Conservation (phyloP, 2,113 vertebrate genomes). For the Ciconia stormi region DNA sequence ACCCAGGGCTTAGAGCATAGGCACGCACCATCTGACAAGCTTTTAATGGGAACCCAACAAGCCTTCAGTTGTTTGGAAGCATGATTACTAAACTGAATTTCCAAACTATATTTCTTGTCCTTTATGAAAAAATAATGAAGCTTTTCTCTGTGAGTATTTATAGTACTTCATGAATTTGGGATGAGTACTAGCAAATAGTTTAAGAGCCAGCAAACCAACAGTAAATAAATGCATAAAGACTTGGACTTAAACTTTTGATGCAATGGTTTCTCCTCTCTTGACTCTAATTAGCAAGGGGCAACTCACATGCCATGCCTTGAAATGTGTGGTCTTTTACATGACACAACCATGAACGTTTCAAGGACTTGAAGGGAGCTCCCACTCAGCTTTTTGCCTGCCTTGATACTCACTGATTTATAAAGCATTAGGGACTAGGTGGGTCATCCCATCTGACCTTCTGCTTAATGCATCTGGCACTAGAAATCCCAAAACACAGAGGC, state of each 20-base stretch:
- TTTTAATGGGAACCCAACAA: background rate
- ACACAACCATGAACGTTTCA: background rate
- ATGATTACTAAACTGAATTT: background rate
- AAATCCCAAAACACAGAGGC: background rate
- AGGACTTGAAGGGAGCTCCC: background rate
- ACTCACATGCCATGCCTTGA: background rate
- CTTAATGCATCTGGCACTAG: background rate
- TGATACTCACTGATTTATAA: background rate
- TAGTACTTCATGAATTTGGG: conserved; percentile 60
- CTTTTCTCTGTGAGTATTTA: conserved; percentile 34
- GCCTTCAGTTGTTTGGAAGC: background rate
- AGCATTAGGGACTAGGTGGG: background rate
- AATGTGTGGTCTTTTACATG: rapidly evolving
- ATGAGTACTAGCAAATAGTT: conserved; percentile 46
- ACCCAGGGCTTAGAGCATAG: background rate
- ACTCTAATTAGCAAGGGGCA: background rate
- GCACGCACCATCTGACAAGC: background rate
- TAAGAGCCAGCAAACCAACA: conserved; percentile 22
- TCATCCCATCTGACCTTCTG: background rate
- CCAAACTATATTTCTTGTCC: conserved; percentile 2
- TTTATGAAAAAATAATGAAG: conserved; percentile 52
- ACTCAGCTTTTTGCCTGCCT: background rate
- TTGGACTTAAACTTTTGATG: background rate
- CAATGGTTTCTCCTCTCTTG: background rate
- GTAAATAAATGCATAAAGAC: conserved; percentile 22